phyloP scores from a whole-genome alignment of 2,797 vertebrate species.

The Acomys russatus region DNA sequence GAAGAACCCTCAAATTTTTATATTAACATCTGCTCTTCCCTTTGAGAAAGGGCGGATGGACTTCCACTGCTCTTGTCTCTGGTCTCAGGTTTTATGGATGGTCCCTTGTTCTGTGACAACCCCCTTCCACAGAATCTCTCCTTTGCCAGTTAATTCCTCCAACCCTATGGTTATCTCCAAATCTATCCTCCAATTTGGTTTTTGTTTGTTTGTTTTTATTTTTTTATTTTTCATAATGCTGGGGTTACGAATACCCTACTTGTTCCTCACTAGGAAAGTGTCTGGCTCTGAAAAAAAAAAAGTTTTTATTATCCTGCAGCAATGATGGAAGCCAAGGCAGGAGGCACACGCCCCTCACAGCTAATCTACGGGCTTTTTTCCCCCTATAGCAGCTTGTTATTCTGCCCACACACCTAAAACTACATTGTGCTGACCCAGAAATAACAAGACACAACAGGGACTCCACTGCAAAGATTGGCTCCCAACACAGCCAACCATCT shows the following conservation, averaged over 20 bases:
- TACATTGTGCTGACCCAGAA: not conserved
- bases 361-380: not conserved
- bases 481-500: not conserved
- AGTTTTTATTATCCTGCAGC: not conserved
- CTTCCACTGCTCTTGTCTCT: not conserved
- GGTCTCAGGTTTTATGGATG: not conserved
- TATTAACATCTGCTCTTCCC: not conserved
- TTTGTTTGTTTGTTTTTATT: not conserved
- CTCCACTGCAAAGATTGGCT: accelerated
- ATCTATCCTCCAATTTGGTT: not conserved
- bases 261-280: not conserved
- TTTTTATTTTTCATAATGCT: not conserved
- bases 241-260: not conserved
- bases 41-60: not conserved
- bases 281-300: not conserved
- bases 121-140: not conserved
- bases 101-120: too few species aligned
- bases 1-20: not conserved
- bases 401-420: not conserved
- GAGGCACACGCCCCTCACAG: not conserved
- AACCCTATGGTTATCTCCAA: not conserved
- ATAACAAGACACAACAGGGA: not conserved
- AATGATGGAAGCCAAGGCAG: not conserved
- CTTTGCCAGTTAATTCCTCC: not conserved
- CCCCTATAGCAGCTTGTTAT: not conserved